Evolutionary conservation across 2,888 invertebrate genomes (phyloP).

Genomic region (Megamerina dolium): DNA sequence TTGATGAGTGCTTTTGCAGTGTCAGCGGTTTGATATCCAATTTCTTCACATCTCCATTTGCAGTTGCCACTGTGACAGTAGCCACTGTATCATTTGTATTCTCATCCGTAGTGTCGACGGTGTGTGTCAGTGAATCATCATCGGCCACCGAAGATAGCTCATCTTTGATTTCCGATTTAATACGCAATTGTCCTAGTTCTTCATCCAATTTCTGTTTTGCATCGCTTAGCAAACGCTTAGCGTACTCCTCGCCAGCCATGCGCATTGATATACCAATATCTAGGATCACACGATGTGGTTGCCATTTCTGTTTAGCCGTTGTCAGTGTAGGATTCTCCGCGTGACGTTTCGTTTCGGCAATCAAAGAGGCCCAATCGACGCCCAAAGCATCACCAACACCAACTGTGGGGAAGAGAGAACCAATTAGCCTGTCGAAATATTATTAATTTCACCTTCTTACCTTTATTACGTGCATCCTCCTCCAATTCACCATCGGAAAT

Average conservation of each 20-base stretch:
- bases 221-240: conserved; percentile 47
- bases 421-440: no score
- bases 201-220: conserved; percentile 38
- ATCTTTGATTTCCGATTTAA: conserved; percentile 27
- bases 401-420: conserved; percentile 11
- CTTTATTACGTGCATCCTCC: conserved; percentile 69
- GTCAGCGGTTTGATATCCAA: conserved; percentile 30
- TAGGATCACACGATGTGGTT: conserved; percentile 70
- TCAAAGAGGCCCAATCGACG: conserved; percentile 90
- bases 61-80: no score
- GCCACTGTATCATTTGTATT: conserved; percentile 12
- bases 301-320: conserved; percentile 71
- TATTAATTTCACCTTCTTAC: no score
- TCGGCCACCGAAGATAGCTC: conserved; percentile 18
- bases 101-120: conserved; percentile 13
- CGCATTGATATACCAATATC: conserved; percentile 74
- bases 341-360: conserved; percentile 62
- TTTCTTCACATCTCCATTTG: no score
- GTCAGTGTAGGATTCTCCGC: conserved; percentile 33
- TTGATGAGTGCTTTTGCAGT: conserved; percentile 5
- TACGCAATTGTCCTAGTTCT: conserved; percentile 23
- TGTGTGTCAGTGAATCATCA: conserved; percentile 24
- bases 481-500: conserved; percentile 86
- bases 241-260: conserved; percentile 66
- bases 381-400: conserved; percentile 82